A percentile compares a stretch with the other conserved stretches of the same genome.
Evolutionary conservation across 2,888 invertebrate species (phyloP).

Genomic region (Drosophila fulvimacula): DNA sequence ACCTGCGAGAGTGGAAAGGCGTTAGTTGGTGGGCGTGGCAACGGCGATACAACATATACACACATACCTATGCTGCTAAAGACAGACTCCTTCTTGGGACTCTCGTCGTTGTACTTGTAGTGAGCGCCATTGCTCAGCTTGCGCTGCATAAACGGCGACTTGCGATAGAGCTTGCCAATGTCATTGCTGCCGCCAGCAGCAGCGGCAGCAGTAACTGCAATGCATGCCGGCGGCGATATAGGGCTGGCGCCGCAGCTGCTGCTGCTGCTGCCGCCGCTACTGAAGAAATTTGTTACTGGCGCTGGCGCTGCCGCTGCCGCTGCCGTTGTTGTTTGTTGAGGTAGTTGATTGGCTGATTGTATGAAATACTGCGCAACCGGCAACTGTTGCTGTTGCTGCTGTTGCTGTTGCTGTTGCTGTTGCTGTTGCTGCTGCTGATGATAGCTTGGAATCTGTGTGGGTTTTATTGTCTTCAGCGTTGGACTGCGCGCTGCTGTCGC

Average conservation of each 20-base stretch:
- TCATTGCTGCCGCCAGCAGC: slow-evolving; percentile 29
- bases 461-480: slow-evolving; percentile 71
- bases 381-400: slow-evolving; percentile 49
- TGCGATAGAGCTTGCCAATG: slow-evolving; percentile 80
- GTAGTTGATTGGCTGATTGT: slow-evolving; percentile 77
- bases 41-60: neutral
- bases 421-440: slow-evolving; percentile 63
- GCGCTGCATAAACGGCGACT: slow-evolving; percentile 84
- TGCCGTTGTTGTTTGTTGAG: slow-evolving; percentile 54
- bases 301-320: slow-evolving; percentile 39
- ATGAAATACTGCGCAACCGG: slow-evolving; percentile 64
- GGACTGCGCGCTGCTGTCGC: slow-evolving; percentile 44
- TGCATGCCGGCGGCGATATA: slow-evolving; percentile 51
- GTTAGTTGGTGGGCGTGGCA: neutral
- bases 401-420: slow-evolving; percentile 44
- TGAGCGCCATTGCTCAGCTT: slow-evolving; percentile 78
- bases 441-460: slow-evolving; percentile 84
- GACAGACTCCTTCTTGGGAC: slow-evolving; percentile 84
- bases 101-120: slow-evolving; percentile 74
- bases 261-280: slow-evolving; percentile 43
- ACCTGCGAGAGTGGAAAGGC: slow-evolving; percentile 55
- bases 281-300: slow-evolving; percentile 51
- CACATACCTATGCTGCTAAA: slow-evolving; percentile 83
- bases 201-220: neutral
- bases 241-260: slow-evolving; percentile 53